Evolutionary conservation across 2,888 invertebrate genomes (phyloP), one percentile per base, ranked within the genome.

Genomic region (Agrotis puta): DNA sequence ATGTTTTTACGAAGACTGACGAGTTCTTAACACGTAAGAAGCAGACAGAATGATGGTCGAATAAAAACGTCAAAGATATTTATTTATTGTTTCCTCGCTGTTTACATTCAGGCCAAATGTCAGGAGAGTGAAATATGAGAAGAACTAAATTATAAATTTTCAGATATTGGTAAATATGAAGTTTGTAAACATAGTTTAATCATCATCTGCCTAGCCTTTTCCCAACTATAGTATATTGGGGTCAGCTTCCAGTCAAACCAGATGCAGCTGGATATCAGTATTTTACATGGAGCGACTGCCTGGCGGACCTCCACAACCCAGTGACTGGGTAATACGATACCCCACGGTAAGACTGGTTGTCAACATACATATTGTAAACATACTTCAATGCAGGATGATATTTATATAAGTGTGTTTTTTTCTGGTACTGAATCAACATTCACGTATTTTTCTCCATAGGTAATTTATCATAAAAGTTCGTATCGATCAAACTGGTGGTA

Each of bases 21-120:
- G 73, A 65, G 61, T 64, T 65, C 51, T 45, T 43, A 64, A 18
- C 75, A 79, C 81, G 81, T 68, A 80, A 81, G 77, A 39, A 50
- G 20, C 14, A 13, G 48, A 50, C 24, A 11, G 2, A 63, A 43
- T 16, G 43, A 51, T 48, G n/a, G 24, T 22, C 22, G 43, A 77
- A 20, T 24, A 43, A 47, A 56, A 50, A 20, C 0, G 13, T 48
- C 5, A 3, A 47, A 16, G 6, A 2, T 39, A 67, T 2, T 51
- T 47, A 9, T 51, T 51, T 57, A 47, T 61, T 45, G 0, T 20
- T 56, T 20, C 6, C 3, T 39, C 7, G 20, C 5, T 39, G 7
- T 62, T 50, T 20, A 59, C 11, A 54, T 53, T 54, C 45, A 50
- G 18, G n/a, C n/a, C 27, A 53, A 64, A 53, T 14, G 2, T 22